Base-by-base conservation (phyloP, 2,888 invertebrate genomes). In the Endotricha flammealis region DNA sequence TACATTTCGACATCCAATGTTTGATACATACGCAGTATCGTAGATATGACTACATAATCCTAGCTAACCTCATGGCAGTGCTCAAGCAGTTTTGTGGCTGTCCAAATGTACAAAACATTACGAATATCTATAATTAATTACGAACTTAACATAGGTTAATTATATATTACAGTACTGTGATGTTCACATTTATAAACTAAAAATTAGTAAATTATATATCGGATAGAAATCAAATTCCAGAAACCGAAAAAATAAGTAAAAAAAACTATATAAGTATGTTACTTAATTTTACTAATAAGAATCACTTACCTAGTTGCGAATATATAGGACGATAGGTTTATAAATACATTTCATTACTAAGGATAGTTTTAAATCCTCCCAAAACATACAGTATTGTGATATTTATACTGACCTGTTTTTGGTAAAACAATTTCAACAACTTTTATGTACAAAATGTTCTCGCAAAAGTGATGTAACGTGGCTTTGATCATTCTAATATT, bases 321-420 rank as follows among this genome's bases (percentile, higher is more conserved):
- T 27, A 8, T 12, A 27, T 27, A 12, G 11, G 8, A 10, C 10
- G 16, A 11, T 12, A 14, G 5, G 5, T 14, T 32, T 27, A 22
- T 31, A 34, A 30, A 11, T 31, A 22, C 10, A 12, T 34, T 24
- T 25, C 29, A 33, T 28, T 29, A 33, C 32, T 29, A 41, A 47
- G 42, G 44, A 44, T 44, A 42, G 31, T 41, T 47, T 46, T 17
- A 41, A 48, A 41, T 46, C n/a, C n/a, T 48, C 39, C 38, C 41
- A 14, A 27, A 33, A 35, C 42, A 46, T 29, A 43, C 37, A 40
- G 36, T 45, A 42, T n/a, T n/a, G n/a, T 36, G 40, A 52, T 45
- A 51, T 53, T 52, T 46, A 12, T 58, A 67, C 67, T 67, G 66
- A 71, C 65, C 68, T 52, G 55, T 64, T 61, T 71, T 68, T 71